These are phyloP conservation scores for Ceryle rudis DNA, from an alignment of 2,797 vertebrate genomes.

Conservation along the genomic window DNA sequence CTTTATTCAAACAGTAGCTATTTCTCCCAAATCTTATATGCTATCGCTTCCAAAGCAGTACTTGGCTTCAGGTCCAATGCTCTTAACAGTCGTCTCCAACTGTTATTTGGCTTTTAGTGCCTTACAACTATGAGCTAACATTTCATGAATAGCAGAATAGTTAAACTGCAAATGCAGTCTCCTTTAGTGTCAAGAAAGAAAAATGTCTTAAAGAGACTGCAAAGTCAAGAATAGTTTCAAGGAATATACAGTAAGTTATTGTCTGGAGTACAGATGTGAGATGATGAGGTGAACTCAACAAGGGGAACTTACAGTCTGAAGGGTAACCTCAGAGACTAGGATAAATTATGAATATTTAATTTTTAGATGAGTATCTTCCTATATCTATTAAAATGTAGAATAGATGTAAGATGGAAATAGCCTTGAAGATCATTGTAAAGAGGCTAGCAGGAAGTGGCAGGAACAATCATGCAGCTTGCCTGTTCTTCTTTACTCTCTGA, in stretches of 20 bases:
- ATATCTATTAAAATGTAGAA: background rate
- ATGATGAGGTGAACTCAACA: background rate
- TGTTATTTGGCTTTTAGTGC: background rate
- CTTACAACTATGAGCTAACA: background rate
- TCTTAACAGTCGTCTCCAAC: background rate
- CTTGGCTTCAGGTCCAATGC: background rate
- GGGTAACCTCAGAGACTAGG: background rate
- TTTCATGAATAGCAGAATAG: background rate
- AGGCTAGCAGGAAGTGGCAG: background rate
- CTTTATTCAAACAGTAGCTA: background rate
- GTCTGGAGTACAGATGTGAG: background rate
- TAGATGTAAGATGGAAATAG: background rate
- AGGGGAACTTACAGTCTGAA: background rate
- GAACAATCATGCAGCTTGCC: background rate
- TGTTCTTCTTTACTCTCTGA: background rate
- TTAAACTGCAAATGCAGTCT: background rate
- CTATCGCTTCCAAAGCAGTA: background rate
- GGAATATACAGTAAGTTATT: background rate
- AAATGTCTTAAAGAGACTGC: background rate
- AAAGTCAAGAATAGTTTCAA: background rate
- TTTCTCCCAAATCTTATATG: background rate
- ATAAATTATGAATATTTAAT: background rate
- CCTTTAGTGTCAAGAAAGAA: background rate
- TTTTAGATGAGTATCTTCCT: background rate
- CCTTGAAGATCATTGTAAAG: background rate